Percentiles rank a stretch among this genome's conserved stretches.
Evolutionary conservation across 1,140 invertebrate species (phyloP).

Genomic region (Gonatopus flavifemur): DNA sequence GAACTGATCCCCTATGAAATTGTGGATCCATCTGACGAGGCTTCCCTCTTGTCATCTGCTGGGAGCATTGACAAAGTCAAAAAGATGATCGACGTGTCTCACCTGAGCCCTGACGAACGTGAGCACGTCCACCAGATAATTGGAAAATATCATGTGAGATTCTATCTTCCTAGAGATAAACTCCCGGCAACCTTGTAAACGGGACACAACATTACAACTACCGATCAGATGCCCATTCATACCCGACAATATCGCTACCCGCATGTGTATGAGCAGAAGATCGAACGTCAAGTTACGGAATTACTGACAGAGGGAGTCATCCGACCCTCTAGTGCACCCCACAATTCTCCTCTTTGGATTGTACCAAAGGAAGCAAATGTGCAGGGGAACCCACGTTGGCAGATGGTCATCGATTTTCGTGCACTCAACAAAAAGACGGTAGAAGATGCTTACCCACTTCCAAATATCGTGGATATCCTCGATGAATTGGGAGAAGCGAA

Average conservation of each 20-base stretch:
- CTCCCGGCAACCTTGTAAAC: no score
- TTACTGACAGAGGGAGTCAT: constrained; percentile 14
- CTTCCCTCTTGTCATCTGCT: no score
- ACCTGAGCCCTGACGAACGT: no score
- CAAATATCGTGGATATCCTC: neutral
- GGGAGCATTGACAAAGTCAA: no score
- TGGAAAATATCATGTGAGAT: no score
- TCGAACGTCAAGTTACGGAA: constrained; percentile 8
- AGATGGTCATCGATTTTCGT: neutral
- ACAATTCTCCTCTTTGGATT: constrained; percentile 11
- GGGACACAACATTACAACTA: constrained; percentile 19
- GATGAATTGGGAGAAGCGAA: neutral
- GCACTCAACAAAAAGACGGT: neutral
- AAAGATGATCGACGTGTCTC: no score
- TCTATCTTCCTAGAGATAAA: no score
- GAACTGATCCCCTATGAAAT: no score
- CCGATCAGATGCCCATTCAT: constrained; percentile 19
- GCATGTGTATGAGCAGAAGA: constrained; percentile 10
- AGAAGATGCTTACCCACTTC: neutral
- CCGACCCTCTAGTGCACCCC: constrained; percentile 4
- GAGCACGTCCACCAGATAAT: no score
- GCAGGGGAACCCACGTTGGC: neutral
- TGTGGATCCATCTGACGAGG: no score
- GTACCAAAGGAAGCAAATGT: neutral
- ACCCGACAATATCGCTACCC: constrained; percentile 26